These are phyloP conservation scores for Terebella lapidaria DNA, from an alignment of 2,888 invertebrate species.

Conservation along the genomic window DNA sequence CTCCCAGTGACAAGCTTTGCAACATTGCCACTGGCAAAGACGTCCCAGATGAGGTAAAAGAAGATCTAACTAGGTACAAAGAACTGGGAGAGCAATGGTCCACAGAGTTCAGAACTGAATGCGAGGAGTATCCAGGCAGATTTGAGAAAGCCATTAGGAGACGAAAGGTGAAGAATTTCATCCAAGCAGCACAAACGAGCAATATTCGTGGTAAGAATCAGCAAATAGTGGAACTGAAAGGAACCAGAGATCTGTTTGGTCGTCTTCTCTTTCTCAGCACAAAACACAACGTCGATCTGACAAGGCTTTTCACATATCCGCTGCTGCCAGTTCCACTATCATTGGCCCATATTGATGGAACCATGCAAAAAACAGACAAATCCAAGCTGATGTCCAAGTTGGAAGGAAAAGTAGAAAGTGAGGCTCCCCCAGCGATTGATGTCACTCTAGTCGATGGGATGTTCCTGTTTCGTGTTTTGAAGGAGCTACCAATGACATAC, in stretches of 20 bases:
- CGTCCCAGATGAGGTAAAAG: neutral
- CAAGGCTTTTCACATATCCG: neutral
- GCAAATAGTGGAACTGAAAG: neutral
- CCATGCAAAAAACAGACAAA: neutral
- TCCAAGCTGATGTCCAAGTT: constrained; percentile 2
- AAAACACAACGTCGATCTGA: neutral
- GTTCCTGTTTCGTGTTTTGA: neutral
- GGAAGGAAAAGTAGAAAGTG: neutral
- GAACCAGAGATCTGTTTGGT: constrained; percentile 1
- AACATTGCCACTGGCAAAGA: neutral
- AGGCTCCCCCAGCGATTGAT: neutral
- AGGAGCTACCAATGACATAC: neutral
- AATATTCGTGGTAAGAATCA: neutral
- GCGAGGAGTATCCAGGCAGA: too few relatives aligned
- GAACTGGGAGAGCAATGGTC: neutral
- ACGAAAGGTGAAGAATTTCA: neutral
- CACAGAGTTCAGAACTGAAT: neutral
- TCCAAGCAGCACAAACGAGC: neutral
- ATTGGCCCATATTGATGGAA: neutral
- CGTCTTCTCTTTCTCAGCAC: neutral
- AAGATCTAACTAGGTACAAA: neutral
- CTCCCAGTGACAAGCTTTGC: neutral
- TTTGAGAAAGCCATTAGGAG: neutral
- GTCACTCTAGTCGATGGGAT: neutral
- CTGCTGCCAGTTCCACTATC: neutral